Evolutionary conservation across 2,113 vertebrate genomes (phyloP), one percentile per base, ranked within the genome.

Genomic region (Pelusios castaneus): DNA sequence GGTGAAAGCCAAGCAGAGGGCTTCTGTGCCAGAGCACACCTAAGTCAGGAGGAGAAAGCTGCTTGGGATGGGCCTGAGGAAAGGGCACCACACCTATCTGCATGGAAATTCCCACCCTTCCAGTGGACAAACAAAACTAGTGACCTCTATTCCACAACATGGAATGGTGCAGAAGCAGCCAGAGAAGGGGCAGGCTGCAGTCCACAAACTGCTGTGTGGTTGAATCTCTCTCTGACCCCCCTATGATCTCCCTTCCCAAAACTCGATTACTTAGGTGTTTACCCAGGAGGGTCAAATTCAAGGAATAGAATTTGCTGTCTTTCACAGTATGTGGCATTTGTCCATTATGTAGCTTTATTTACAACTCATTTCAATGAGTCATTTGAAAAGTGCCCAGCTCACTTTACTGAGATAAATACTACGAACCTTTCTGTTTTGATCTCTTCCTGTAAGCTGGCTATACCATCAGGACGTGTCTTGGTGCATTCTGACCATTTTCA

Each of bases 401-500:
- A 51, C 82, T 78, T 19, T 92, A 73, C 87, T 88, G 94, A 91
- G 88, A 91, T 85, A 94, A 75, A 86, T 67, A 87, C 55, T 84
- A 84, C 82, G 55, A 34, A 90, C 17, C 51, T 78, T 31, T 73
- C 87, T 82, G 82, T 7, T 7, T 93, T 34, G 21, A 63, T 54
- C 70, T 89, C 60, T 29, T 54, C 41, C 25, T 49, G 31, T 2
- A 84, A 3, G 8, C 31, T 52, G 63, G 87, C 43, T 52, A 73
- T 9, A 80, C 58, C 2, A 82, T 0, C n/a, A 49, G 56, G 79
- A 88, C 89, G 87, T 73, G 11, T 89, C 54, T 51, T 58, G 51
- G 12, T 49, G 5, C 54, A 19, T 88, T 56, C 88, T 29, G 89
- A 84, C 17, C 1, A 38, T 41, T 87, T 84, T 84, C 70, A 49